Conservation (phyloP, 1,140 invertebrate species). For the Hylaeus anthracinus region DNA sequence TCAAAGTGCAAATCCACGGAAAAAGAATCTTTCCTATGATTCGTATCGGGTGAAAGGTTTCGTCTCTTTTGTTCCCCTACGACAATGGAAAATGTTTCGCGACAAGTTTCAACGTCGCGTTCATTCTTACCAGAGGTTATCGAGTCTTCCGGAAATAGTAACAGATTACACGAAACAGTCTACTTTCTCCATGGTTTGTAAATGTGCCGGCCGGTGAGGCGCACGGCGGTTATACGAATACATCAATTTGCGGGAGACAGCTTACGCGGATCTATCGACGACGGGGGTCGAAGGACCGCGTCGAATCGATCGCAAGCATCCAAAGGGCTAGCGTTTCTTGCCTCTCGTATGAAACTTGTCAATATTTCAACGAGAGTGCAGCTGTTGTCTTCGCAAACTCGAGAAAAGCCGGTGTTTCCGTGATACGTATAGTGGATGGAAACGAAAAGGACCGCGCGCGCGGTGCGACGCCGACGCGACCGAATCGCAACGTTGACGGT, state of each 20-base stretch:
- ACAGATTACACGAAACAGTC: constrained; percentile 1
- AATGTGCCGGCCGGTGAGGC: not conserved
- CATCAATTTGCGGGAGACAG: constrained; percentile 1
- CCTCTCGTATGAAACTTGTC: constrained; percentile 46
- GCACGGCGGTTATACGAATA: constrained; percentile 21
- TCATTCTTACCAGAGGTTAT: too few species aligned
- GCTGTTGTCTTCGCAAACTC: constrained; percentile 69
- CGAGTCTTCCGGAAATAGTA: not conserved
- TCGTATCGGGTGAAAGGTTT: too few species aligned
- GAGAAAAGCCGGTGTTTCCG: constrained; percentile 46
- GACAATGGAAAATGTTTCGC: not conserved
- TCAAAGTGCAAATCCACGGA: too few species aligned
- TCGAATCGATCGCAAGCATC: constrained; percentile 50
- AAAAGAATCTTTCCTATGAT: too few species aligned
- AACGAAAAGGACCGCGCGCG: not conserved
- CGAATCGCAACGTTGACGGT: too few species aligned
- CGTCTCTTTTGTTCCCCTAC: not conserved
- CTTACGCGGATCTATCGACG: constrained; percentile 11
- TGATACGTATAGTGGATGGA: constrained; percentile 12
- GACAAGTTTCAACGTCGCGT: not conserved
- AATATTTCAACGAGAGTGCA: constrained; percentile 65
- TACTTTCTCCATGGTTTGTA: not conserved
- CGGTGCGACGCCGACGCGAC: too few species aligned
- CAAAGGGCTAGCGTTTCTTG: constrained; percentile 52
- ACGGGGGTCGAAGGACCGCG: constrained; percentile 18